A percentile compares a stretch with the other conserved stretches of the same genome.
Conservation (phyloP, 2,113 vertebrate genomes). For the Mungos mungo region DNA sequence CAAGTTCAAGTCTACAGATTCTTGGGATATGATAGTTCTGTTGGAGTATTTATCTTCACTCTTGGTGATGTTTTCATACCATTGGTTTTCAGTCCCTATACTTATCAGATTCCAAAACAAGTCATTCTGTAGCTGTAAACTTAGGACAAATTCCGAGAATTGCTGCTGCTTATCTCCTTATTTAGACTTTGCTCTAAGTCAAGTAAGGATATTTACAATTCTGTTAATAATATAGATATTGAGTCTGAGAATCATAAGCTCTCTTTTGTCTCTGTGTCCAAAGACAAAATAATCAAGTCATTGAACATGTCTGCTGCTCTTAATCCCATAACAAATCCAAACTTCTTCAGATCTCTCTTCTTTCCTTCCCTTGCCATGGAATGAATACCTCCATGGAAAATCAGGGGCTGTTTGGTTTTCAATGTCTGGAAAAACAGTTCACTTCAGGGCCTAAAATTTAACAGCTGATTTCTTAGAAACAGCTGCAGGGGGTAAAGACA, state of each 20-base stretch:
- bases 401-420: background rate
- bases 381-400: background rate
- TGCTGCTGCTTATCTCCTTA: background rate
- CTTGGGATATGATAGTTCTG: background rate
- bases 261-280: background rate
- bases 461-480: slow-evolving; percentile 10
- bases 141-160: slow-evolving; percentile 36
- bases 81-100: background rate
- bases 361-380: background rate
- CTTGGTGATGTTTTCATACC: background rate
- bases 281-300: background rate
- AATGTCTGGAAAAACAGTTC: background rate
- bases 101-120: slow-evolving; percentile 34
- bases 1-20: background rate
- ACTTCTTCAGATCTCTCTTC: background rate
- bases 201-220: background rate
- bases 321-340: background rate
- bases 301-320: background rate
- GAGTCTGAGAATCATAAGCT: background rate
- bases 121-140: background rate
- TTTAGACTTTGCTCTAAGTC: slow-evolving; percentile 30
- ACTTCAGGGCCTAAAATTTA: background rate
- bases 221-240: background rate
- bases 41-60: background rate
- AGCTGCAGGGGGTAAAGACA: background rate